phyloP scores from a whole-genome alignment of 53 echinoderm and acorn worm genomes.

The Glandiceps talaboti region DNA sequence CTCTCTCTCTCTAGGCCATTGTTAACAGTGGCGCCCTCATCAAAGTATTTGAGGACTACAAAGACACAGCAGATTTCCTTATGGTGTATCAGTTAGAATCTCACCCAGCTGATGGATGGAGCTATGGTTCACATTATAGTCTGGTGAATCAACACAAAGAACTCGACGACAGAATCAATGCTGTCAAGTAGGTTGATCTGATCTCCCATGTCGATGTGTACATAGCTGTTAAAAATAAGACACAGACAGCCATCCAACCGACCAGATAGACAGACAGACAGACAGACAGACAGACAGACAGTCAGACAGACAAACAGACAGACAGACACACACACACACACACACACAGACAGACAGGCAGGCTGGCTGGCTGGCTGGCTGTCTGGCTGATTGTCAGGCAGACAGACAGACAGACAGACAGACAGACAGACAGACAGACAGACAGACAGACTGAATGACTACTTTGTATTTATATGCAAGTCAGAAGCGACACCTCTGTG shows the following conservation, averaged over 20 bases:
- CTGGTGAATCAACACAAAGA: conserved; percentile 22
- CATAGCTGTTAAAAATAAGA: too few species aligned
- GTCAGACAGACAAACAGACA: background rate
- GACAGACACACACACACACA: background rate
- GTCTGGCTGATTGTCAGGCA: background rate
- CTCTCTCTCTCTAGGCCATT: conserved; percentile 26
- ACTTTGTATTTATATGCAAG: too few species aligned
- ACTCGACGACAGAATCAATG: conserved; percentile 28
- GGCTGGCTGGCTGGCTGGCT: too few species aligned
- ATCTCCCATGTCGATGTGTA: too few species aligned
- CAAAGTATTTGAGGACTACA: conserved; percentile 39
- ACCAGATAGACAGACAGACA: background rate
- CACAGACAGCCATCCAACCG: background rate
- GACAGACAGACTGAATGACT: background rate
- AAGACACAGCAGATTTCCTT: too few species aligned
- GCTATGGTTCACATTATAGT: conserved; percentile 15
- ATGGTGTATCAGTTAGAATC: too few species aligned
- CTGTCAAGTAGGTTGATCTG: conserved; percentile 50
- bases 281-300: background rate
- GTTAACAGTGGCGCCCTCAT: conserved; percentile 48
- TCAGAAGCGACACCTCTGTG: too few species aligned
- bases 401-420: background rate
- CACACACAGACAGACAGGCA: background rate
- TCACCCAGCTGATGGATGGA: too few species aligned
- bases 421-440: conserved; percentile 1